Conservation (phyloP, 1,140 invertebrate species). For the Eriosoma lanigerum region DNA sequence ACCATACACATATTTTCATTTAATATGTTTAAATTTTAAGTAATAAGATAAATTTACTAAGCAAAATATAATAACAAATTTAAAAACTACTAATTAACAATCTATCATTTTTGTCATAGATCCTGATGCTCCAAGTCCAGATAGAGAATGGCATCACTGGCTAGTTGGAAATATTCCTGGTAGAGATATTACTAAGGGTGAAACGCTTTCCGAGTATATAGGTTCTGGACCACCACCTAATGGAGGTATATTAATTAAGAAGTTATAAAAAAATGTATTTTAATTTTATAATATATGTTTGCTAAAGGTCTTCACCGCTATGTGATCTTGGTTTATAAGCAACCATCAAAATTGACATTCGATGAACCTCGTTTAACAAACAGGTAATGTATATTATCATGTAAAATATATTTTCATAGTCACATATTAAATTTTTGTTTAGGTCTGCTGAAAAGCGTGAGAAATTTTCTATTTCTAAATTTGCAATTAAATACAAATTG, state of each 20-base stretch:
- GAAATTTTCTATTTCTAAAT: constrained; percentile 77
- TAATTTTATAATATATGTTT: neutral
- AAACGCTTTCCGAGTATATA: constrained; percentile 75
- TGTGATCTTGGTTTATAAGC: constrained; percentile 84
- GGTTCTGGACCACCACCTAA: constrained; percentile 82
- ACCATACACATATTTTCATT: too few species aligned
- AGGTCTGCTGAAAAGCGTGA: constrained; percentile 71
- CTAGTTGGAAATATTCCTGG: constrained; percentile 88
- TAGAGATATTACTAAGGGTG: constrained; percentile 69
- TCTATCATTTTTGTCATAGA: constrained; percentile 61
- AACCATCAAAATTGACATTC: constrained; percentile 70
- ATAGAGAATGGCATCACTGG: constrained; percentile 91
- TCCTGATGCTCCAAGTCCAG: constrained; percentile 85
- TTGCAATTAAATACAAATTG: constrained; percentile 80
- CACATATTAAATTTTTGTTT: constrained; percentile 46
- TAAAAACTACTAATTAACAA: too few species aligned
- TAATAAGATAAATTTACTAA: too few species aligned
- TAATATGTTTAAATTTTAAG: too few species aligned
- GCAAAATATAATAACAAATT: too few species aligned
- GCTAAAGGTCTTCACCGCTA: constrained; percentile 78
- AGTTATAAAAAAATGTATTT: neutral
- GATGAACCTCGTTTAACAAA: constrained; percentile 69
- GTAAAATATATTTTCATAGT: neutral
- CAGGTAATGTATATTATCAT: constrained; percentile 53
- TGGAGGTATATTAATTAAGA: constrained; percentile 61